Evolutionary conservation across 2,797 vertebrate genomes (phyloP), one percentile per base, ranked within the genome.

Genomic region (Silurus aristotelis): DNA sequence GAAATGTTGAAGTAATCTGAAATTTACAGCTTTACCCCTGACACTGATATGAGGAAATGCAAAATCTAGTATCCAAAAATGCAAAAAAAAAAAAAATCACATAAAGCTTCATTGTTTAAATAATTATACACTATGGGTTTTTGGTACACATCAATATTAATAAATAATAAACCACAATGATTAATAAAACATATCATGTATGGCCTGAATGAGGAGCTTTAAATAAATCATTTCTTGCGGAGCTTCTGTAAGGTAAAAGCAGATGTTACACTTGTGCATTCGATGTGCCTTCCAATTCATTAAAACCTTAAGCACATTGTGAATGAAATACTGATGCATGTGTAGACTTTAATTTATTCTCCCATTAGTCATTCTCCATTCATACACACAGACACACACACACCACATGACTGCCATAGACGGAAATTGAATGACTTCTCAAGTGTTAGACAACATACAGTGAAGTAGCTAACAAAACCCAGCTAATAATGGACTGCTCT

Each of bases 391-490:
- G 1, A 58, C 46, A 58, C 70, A 67, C 43, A 58, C 46, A 67
- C 70, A 67, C 43, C 55, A 63, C 38, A 48, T 83, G 25, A 77
- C 58, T 55, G 15, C 63, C 15, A 12, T 68, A 88, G 89, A 88
- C 89, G 81, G 83, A 93, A 93, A 93, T 95, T 92, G 48, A 90
- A 92, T 94, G 92, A 82, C 83, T 87, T 91, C 90, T 92, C 89
- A 92, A 93, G 85, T 91, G 89, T 78, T 87, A 93, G 90, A 93
- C 93, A 93, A 92, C 92, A 89, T 90, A 92, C 89, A 89, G 87
- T 90, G 56, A 31, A 92, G 92, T 93, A 91, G 92, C 89, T 82
- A 90, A 91, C 84, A 91, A 90, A 91, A 91, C 83, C 86, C 73
- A 25, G 83, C 55, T 20, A 77, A 88, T 90, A 89, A 90, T 92